These are phyloP conservation scores for Ctenodactylus gundi DNA, from an alignment of 2,113 vertebrate species.

Conservation along the genomic window DNA sequence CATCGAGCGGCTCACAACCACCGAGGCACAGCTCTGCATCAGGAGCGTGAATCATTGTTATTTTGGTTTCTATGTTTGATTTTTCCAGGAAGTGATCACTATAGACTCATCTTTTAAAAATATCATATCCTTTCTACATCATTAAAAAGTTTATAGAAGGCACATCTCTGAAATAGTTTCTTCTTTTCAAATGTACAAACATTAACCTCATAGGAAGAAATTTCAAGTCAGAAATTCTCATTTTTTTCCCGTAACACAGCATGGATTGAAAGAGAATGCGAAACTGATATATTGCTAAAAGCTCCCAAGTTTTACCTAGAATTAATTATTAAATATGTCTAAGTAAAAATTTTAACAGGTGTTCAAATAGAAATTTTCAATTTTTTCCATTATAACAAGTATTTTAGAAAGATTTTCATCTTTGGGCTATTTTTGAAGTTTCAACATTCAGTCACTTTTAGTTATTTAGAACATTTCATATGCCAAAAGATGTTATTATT, in stretches of 20 bases:
- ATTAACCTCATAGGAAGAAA: neutral
- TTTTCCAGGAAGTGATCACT: conserved; percentile 15
- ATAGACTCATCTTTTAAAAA: conserved; percentile 23
- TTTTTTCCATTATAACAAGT: conserved; percentile 25
- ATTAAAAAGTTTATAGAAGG: neutral
- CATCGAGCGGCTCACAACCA: neutral
- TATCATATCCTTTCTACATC: neutral
- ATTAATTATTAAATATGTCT: neutral
- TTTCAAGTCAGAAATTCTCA: neutral
- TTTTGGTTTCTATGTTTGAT: neutral
- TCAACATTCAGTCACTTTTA: neutral
- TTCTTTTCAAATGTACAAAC: conserved; percentile 1
- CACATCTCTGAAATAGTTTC: neutral
- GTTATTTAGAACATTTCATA: conserved; percentile 29
- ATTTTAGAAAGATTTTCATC: conserved; percentile 18
- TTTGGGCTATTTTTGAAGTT: conserved; percentile 25
- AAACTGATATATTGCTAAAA: neutral
- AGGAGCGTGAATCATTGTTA: neutral
- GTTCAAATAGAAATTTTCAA: neutral
- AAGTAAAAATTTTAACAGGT: neutral
- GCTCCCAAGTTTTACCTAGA: conserved; percentile 28
- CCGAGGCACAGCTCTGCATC: neutral
- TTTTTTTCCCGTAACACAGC: neutral
- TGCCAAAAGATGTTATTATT: neutral
- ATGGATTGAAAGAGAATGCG: neutral